Evolutionary conservation across 1,140 invertebrate genomes (phyloP).

Genomic region (Caerostris darwini): DNA sequence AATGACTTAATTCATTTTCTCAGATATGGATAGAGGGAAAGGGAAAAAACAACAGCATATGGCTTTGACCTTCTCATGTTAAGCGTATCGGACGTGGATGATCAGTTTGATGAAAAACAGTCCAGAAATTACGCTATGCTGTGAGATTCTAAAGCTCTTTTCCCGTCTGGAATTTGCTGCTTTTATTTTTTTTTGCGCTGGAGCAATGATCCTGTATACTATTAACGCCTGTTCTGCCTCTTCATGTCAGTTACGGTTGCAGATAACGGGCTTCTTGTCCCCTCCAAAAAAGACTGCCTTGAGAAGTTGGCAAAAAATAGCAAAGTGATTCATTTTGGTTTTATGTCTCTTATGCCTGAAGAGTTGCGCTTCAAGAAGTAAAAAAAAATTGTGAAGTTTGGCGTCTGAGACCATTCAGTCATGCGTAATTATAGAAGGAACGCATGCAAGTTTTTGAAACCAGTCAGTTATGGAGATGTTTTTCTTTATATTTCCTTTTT

Average conservation of each 20-base stretch:
- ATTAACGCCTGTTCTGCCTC: conserved; percentile 19
- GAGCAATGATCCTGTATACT: conserved; percentile 26
- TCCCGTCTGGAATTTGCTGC: not conserved
- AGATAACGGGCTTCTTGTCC: conserved; percentile 31
- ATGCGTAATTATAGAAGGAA: not conserved
- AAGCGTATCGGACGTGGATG: conserved; percentile 34
- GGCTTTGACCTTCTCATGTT: conserved; percentile 27
- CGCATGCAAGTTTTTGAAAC: not conserved
- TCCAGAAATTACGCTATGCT: conserved; percentile 14
- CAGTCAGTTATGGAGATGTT: not conserved
- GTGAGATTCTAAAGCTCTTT: conserved; percentile 22
- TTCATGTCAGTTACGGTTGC: conserved; percentile 29
- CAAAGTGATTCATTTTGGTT: conserved; percentile 3
- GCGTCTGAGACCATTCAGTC: not conserved
- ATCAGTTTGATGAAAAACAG: conserved; percentile 42
- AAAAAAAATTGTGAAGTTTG: not conserved
- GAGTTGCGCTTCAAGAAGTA: not conserved
- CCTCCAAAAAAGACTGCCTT: not conserved
- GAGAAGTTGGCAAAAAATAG: not conserved
- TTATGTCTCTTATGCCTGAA: not conserved
- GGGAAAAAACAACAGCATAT: not conserved
- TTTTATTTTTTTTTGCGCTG: not conserved
- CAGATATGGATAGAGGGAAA: no score
- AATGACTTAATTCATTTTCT: no score
- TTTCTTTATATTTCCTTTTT: not conserved